Conservation (phyloP, 2,113 vertebrate species). For the Chlamydotis undulata region DNA sequence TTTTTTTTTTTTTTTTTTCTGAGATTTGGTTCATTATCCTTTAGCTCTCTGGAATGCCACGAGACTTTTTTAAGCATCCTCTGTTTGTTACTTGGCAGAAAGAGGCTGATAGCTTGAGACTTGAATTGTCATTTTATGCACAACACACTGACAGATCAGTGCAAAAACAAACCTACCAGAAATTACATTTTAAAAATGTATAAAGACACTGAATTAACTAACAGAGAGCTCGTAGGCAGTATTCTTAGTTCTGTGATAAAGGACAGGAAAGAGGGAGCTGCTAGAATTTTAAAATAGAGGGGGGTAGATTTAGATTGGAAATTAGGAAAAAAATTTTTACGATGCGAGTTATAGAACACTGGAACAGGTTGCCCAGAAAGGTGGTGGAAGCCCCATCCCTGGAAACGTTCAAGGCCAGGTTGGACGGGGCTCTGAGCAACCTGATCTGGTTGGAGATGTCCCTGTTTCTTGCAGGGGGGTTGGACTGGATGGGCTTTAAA, state of each 20-base stretch:
- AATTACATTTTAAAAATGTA: slow-evolving; percentile 36
- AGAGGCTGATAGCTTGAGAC: slow-evolving; percentile 35
- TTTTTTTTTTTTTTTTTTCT: neutral
- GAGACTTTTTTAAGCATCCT: slow-evolving; percentile 18
- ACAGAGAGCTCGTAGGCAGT: neutral
- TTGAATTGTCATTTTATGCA: slow-evolving; percentile 32
- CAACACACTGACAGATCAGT: slow-evolving; percentile 22
- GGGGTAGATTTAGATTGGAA: too few relatives aligned
- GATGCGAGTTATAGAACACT: too few relatives aligned
- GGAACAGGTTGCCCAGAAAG: too few relatives aligned
- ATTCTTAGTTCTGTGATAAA: neutral
- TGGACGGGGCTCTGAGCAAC: too few relatives aligned
- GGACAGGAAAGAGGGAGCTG: neutral
- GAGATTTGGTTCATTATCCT: neutral
- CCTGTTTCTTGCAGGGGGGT: too few relatives aligned
- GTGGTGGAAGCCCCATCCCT: too few relatives aligned
- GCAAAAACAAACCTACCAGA: slow-evolving; percentile 40
- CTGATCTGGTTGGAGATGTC: too few relatives aligned
- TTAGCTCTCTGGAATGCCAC: neutral
- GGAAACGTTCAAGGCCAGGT: too few relatives aligned
- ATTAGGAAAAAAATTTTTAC: too few relatives aligned
- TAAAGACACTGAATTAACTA: neutral
- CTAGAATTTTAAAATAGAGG: neutral
- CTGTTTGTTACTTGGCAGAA: slow-evolving; percentile 34
- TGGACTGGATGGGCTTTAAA: too few relatives aligned